Evolutionary conservation across 2,888 invertebrate genomes (phyloP).

Genomic region (Limnephilus rhombicus): DNA sequence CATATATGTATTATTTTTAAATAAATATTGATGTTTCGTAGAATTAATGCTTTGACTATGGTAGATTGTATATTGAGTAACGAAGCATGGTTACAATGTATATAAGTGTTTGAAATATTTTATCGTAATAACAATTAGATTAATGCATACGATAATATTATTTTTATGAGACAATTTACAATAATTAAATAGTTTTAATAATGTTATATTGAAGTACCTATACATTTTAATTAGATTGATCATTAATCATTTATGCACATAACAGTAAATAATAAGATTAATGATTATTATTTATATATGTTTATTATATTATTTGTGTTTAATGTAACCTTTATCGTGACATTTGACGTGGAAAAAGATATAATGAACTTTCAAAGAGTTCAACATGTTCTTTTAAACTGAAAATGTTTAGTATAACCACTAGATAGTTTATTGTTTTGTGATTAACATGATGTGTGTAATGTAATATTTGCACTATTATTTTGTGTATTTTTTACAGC

Average conservation of each 20-base stretch:
- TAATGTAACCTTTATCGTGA: neutral
- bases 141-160: no score
- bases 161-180: no score
- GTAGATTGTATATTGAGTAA: neutral
- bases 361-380: neutral
- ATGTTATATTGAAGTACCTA: no score
- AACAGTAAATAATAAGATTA: neutral
- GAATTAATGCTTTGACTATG: no score
- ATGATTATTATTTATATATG: neutral
- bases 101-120: neutral
- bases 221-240: neutral
- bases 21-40: no score
- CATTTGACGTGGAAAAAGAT: neutral
- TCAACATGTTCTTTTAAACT: neutral
- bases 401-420: neutral
- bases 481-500: slow-evolving; percentile 1
- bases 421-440: neutral
- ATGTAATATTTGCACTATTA: neutral
- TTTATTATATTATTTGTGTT: neutral
- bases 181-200: no score
- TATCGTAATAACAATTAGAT: no score
- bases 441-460: neutral
- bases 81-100: neutral
- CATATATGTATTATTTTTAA: no score
- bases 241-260: neutral